Base-by-base conservation (phyloP, 2,888 invertebrate genomes). In the Dryobota labecula region DNA sequence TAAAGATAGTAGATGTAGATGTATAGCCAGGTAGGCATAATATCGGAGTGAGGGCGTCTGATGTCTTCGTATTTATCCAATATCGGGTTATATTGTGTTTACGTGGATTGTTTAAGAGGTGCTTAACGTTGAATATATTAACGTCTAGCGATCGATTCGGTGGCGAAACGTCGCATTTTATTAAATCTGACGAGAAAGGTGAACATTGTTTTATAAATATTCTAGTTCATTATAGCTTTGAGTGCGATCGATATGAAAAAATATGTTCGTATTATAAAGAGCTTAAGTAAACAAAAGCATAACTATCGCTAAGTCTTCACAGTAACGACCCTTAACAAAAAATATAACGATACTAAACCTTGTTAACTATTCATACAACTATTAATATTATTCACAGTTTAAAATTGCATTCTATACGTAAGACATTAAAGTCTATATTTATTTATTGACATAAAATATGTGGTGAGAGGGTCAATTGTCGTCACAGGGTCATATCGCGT, bases 121-220 rank as follows among this genome's bases (percentile, higher is more conserved):
- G 90, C 92, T 93, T 90, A 88, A 86, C 70, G 88, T 88, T 88
- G 95, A 94, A 95, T 95, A 94, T 94, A 94, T 95, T 94, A 94
- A 89, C 88, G 89, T 92, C 88, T 60, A 69, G 84, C 78, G 85
- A 85, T 88, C 88, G 88, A 85, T 88, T 74, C 79, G 79, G 83
- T 57, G 80, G 81, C 81, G 79, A 81, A 80, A 72, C 87, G 88
- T 89, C 91, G 86, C 82, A 84, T 90, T 90, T 88, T 88, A 89
- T 91, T 90, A 89, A 88, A 57, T 65, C 24, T 63, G 75, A 68
- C 84, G 81, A 74, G 80, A 73, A 76, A 82, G 76, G 78, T 83
- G 78, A 84, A 75, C 73, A 45, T 66, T 76, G 72, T 72, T 78
- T 70, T 80, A 76, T 64, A 74, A 78, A 82, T 78, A 76, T 78